Percentiles rank a stretch among this genome's conserved stretches.
Conservation (phyloP, 1,140 invertebrate species). For the Octopus bimaculoides region DNA sequence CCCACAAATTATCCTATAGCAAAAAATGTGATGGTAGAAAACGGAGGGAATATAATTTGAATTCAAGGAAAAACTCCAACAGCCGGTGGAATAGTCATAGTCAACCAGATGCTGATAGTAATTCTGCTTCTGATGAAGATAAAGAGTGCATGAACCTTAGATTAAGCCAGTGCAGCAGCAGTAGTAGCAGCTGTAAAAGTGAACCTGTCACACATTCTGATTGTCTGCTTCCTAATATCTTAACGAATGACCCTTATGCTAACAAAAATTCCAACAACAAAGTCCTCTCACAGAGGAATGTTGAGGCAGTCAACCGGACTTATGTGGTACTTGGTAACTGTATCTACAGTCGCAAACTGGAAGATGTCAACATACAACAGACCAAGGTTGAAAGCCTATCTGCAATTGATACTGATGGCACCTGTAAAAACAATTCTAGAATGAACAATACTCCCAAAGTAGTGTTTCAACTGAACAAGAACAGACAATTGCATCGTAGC, state of each 20-base stretch:
- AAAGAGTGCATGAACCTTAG: neutral
- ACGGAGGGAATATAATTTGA: neutral
- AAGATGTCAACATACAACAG: neutral
- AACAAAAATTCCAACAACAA: too few relatives aligned
- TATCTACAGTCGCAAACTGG: neutral
- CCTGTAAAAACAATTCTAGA: neutral
- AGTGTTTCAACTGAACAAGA: neutral
- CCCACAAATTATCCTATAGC: neutral
- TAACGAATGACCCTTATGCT: too few relatives aligned
- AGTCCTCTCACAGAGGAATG: neutral
- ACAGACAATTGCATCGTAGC: neutral
- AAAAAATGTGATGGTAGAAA: neutral
- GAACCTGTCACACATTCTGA: neutral
- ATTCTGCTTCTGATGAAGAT: neutral
- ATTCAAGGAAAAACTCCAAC: neutral
- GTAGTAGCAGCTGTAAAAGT: neutral
- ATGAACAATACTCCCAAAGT: neutral
- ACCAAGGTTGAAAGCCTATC: neutral
- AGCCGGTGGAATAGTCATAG: neutral
- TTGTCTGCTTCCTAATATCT: too few relatives aligned
- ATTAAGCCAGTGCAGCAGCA: neutral
- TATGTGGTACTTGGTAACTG: neutral
- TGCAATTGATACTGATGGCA: neutral
- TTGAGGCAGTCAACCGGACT: slow-evolving; percentile 1
- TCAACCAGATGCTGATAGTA: neutral